Percentiles rank a stretch among this genome's conserved stretches.
phyloP scores from a whole-genome alignment of 2,888 invertebrate species.

The Belgica antarctica region DNA sequence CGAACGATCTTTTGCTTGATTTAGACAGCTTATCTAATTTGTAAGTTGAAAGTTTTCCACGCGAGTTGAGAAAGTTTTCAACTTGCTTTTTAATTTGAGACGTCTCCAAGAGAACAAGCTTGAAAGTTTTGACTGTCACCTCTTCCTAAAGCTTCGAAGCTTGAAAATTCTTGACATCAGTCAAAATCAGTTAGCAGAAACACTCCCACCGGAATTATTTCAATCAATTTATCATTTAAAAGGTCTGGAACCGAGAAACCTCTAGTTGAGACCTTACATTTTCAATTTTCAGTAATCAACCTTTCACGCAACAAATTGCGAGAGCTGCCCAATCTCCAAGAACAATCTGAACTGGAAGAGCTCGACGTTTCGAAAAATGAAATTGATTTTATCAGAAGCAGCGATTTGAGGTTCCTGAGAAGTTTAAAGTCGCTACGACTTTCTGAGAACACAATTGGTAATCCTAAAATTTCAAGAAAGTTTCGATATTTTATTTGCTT shows the following conservation, averaged over 20 bases:
- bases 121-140: conserved; percentile 57
- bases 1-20: conserved; percentile 61
- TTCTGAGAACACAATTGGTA: conserved; percentile 61
- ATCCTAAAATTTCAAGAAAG: conserved; percentile 24
- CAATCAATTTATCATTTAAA: conserved; percentile 53
- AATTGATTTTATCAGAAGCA: conserved; percentile 57
- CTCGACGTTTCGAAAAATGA: conserved; percentile 66
- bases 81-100: conserved; percentile 50
- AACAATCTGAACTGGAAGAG: conserved; percentile 60
- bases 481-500: conserved; percentile 12
- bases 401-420: conserved; percentile 57
- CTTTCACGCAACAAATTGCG: conserved; percentile 55
- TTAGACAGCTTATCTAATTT: conserved; percentile 60
- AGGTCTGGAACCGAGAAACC: no score
- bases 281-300: conserved; percentile 49
- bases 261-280: not conserved
- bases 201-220: conserved; percentile 59
- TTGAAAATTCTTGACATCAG: conserved; percentile 64
- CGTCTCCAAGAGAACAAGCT: conserved; percentile 62
- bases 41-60: conserved; percentile 55
- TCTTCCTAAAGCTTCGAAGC: conserved; percentile 58
- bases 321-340: conserved; percentile 57
- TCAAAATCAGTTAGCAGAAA: conserved; percentile 58
- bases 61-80: not conserved
- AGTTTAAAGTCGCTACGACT: conserved; percentile 61